Evolutionary conservation across 2,888 invertebrate species (phyloP).

Genomic region (Dryocosmus kuriphilus): DNA sequence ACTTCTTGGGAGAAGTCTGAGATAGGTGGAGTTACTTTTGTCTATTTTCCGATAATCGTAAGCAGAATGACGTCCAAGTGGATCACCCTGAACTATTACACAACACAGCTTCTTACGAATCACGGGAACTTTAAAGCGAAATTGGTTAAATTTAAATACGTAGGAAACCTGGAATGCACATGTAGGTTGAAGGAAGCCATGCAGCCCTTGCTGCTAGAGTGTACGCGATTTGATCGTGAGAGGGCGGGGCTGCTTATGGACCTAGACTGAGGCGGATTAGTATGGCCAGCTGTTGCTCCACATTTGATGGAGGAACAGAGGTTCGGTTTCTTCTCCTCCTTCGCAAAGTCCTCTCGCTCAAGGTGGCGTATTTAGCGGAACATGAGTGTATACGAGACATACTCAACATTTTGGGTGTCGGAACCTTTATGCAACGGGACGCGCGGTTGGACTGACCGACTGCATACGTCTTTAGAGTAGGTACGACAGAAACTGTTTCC

Average conservation of each 20-base stretch:
- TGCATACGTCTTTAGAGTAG: too few relatives aligned
- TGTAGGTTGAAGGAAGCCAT: too few relatives aligned
- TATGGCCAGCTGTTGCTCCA: neutral
- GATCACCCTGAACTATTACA: neutral
- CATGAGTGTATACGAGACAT: too few relatives aligned
- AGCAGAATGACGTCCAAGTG: neutral
- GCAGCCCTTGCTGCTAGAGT: too few relatives aligned
- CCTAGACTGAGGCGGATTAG: too few relatives aligned
- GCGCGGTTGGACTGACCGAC: too few relatives aligned
- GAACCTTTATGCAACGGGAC: neutral
- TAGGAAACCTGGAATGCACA: too few relatives aligned
- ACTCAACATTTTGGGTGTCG: too few relatives aligned
- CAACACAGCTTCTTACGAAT: neutral
- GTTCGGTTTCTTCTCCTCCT: too few relatives aligned
- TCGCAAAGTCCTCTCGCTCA: neutral
- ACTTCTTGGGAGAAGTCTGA: neutral
- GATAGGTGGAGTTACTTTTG: conserved; percentile 8
- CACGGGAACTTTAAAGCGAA: neutral
- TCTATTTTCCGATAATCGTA: conserved; percentile 3
- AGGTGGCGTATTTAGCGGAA: neutral
- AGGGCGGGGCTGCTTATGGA: too few relatives aligned
- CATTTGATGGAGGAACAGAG: neutral
- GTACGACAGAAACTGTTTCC: neutral
- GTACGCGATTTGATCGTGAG: too few relatives aligned
- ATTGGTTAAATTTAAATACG: neutral